These are phyloP conservation scores for Hesperia comma DNA, from an alignment of 2,888 invertebrate species.

Conservation along the genomic window DNA sequence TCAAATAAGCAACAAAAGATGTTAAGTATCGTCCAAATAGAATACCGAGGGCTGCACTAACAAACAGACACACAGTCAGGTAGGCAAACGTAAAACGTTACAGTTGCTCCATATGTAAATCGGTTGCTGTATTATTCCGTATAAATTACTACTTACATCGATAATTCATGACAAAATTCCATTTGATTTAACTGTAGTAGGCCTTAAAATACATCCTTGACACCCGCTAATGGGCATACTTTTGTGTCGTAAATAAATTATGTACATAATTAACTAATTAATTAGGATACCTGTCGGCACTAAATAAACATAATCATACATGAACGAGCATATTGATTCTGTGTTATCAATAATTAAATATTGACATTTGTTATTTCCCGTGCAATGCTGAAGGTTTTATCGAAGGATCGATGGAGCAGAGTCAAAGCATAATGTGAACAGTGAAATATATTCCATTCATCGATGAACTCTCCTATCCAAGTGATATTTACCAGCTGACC, in stretches of 20 bases:
- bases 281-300: conserved; percentile 41
- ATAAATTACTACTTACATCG: conserved; percentile 2
- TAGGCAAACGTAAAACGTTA: too few relatives aligned
- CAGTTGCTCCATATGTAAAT: too few relatives aligned
- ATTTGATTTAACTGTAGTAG: background rate
- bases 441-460: too few relatives aligned
- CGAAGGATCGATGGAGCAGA: too few relatives aligned
- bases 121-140: background rate
- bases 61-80: too few relatives aligned
- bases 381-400: background rate
- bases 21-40: too few relatives aligned
- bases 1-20: too few relatives aligned
- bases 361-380: conserved; percentile 47
- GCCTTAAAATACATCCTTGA: conserved; percentile 44
- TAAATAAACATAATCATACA: conserved; percentile 23
- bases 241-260: conserved; percentile 45
- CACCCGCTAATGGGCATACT: conserved; percentile 46
- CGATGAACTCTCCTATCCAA: too few relatives aligned
- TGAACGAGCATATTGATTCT: conserved; percentile 50
- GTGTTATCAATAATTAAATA: conserved; percentile 47
- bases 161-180: conserved; percentile 23
- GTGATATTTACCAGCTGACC: too few relatives aligned
- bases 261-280: conserved; percentile 46
- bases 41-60: too few relatives aligned
- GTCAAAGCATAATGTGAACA: too few relatives aligned